Base-by-base conservation (phyloP, 2,888 invertebrate genomes). In the Hirtodrosophila histrioides region DNA sequence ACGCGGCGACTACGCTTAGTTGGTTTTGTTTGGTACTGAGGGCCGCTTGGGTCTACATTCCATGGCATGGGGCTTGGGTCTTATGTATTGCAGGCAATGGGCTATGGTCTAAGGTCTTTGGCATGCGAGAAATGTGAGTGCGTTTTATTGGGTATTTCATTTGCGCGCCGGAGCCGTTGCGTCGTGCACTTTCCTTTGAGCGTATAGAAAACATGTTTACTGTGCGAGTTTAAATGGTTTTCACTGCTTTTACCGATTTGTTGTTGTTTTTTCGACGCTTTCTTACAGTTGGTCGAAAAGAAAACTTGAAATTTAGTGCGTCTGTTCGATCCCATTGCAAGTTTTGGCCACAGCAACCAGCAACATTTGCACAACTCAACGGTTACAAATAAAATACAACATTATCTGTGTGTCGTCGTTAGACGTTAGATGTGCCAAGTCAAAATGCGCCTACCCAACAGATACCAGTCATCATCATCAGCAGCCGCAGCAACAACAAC, bases 361-460 rank as follows among this genome's bases (percentile, higher is more conserved):
- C 44, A 40, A 43, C 36, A 61, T 71, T 84, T 85, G 85, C 78
- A 75, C 85, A 82, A 86, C 66, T 69, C 55, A 12, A 40, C 36
- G 12, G 39, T 17, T 17, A 51, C 24, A 40, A 23, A 17, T 41
- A 12, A 27, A 41, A 33, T 4, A 48, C 58, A 64, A 45, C 46
- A 27, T 56, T 31, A 56, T 54, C 68, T 65, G 64, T 65, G 69
- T 69, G 45, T 55, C 33, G 65, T 61, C 66, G 75, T 61, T 84
- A 63, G 82, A 64, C 66, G 70, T 66, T 63, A 79, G 78, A 24
- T 57, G 60, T 63, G 53, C 54, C 64, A 58, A 62, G 74, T 74
- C 82, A 87, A 83, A 86, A 87, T 82, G 82, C 75, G 69, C 68
- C 73, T 82, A 78, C 70, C 73, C 82, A 65, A 63, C 69, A 81